Evolutionary conservation across 2,888 invertebrate genomes (phyloP).

Genomic region (Cephus runcator): DNA sequence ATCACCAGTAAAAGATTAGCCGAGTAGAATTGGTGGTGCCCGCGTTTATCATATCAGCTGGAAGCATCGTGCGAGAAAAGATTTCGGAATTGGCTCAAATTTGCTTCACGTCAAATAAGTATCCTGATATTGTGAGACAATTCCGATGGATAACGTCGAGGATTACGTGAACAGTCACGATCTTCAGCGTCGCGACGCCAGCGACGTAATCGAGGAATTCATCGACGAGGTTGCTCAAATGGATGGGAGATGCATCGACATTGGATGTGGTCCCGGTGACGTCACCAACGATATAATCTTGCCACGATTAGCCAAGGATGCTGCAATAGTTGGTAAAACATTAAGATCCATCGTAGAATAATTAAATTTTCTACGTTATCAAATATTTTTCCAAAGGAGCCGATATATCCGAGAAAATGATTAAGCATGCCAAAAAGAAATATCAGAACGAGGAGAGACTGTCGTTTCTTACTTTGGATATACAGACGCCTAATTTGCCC

Average conservation of each 20-base stretch:
- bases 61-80: slow-evolving; percentile 5
- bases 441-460: slow-evolving; percentile 68
- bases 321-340: slow-evolving; percentile 58
- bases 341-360: not conserved
- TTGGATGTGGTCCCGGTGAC: slow-evolving; percentile 81
- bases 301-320: slow-evolving; percentile 71
- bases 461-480: slow-evolving; percentile 68
- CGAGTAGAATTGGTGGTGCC: slow-evolving; percentile 18
- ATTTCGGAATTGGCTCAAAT: not conserved
- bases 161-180: slow-evolving; percentile 75
- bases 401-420: slow-evolving; percentile 79
- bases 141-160: slow-evolving; percentile 45
- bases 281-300: slow-evolving; percentile 75
- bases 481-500: slow-evolving; percentile 68
- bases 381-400: slow-evolving; percentile 66
- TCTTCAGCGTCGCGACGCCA: slow-evolving; percentile 76
- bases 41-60: not conserved
- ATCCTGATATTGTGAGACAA: not conserved
- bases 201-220: slow-evolving; percentile 74
- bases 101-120: not conserved
- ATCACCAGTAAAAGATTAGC: slow-evolving; percentile 43
- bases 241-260: slow-evolving; percentile 68
- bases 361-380: not conserved
- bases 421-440: slow-evolving; percentile 72
- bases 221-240: slow-evolving; percentile 56